Base-by-base conservation (phyloP, 2,797 vertebrate species). In the Tokudaia muenninki region DNA sequence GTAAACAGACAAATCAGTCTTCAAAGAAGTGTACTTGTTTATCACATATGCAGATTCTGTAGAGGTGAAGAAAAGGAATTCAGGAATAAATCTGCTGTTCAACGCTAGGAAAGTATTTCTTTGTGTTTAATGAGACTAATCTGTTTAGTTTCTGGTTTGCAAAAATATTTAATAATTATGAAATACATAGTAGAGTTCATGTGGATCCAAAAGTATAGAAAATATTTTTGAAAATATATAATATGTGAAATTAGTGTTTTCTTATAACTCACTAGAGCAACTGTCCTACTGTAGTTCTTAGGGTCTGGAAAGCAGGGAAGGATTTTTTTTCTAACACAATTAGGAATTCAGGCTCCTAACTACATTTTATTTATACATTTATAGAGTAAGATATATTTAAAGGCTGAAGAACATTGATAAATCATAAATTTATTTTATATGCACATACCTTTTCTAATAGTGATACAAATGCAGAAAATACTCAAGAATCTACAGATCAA, bases 1-100 rank as follows among this genome's bases (percentile, higher is more conserved):
- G 97, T 98, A 98, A 98, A 98, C 97, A 98, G 97, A 95, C 95
- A 97, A 97, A 97, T 96, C 67, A 47, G 72, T 96, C 96, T 93
- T 87, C 96, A 97, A 97, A 87, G 92, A 94, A 95, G 70, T 97
- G 87, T 93, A 94, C 97, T 98, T 94, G 92, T 65, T 70, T 87
- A 9, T 94, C 97, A 89, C 90, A 79, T 24, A 95, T 82, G 92
- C 75, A 92, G 61, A 94, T 44, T 91, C 92, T 93, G 86, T 26
- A 37, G 90, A 50, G 52, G 52, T 82, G n/a, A 98, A 97, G 79
- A 96, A 72, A 80, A 78, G 50, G 80, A 96, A 96, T 96, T 94
- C 87, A 90, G 67, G 94, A 97, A 96, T 90, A 96, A 92, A 96
- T 67, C 90, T 80, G 92, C 96, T 91, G 34, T 47, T 81, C 44